phyloP scores from a whole-genome alignment of 2,113 vertebrate species.

The Stigmatopora nigra region DNA sequence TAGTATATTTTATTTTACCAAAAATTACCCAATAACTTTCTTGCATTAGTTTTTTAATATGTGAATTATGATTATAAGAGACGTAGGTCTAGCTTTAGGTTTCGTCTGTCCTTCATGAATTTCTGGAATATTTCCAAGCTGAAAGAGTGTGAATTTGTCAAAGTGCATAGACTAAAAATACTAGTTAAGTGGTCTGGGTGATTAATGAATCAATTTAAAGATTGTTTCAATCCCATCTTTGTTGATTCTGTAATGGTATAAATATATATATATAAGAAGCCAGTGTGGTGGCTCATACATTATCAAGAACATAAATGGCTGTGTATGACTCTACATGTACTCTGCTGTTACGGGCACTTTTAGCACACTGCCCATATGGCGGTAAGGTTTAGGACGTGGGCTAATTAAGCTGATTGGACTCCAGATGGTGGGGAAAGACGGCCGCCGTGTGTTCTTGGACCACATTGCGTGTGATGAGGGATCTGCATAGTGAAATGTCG shows the following conservation, averaged over 20 bases:
- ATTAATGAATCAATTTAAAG: not conserved
- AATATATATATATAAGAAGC: not conserved
- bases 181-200: not conserved
- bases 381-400: conserved; percentile 30
- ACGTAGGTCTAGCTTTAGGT: too few relatives aligned
- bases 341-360: conserved; percentile 34
- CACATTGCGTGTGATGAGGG: conserved; percentile 34
- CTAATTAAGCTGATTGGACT: conserved; percentile 37
- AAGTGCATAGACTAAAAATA: not conserved
- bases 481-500: conserved; percentile 35
- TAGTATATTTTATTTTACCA: too few relatives aligned
- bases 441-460: conserved; percentile 18
- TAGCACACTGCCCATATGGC: conserved; percentile 33
- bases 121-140: too few relatives aligned
- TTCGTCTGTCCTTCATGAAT: too few relatives aligned
- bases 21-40: too few relatives aligned
- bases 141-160: too few relatives aligned
- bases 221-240: not conserved
- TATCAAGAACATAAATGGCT: conserved; percentile 27
- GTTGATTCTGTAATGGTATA: conserved; percentile 20
- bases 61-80: too few relatives aligned
- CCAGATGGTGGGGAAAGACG: conserved; percentile 43
- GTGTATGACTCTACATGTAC: conserved; percentile 12
- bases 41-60: too few relatives aligned
- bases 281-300: conserved; percentile 15